Evolutionary conservation across 2,888 invertebrate species (phyloP), one percentile per base, ranked within the genome.

Genomic region (Drosophila dives): DNA sequence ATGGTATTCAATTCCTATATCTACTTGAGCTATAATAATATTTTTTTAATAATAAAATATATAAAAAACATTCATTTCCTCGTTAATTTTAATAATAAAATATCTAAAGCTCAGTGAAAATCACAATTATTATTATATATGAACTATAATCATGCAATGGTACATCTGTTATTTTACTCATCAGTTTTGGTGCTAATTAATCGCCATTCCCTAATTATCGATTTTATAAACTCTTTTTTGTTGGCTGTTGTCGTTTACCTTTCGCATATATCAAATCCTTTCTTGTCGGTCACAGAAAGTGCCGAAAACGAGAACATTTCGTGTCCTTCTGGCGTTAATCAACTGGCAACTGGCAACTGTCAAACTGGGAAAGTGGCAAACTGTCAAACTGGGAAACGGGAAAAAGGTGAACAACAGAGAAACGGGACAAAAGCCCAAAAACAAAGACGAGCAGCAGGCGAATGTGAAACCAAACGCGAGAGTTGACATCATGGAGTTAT

Each of bases 401-500:
- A 1, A 59, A 65, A 74, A 76, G 66, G 73, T 61, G 66, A 71
- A 38, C 64, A 71, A 65, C 45, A 29, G 36, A 29, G 36, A 38
- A 62, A 45, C 34, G 54, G 51, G 32, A 48, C 73, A 72, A 26
- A 65, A 67, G 64, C 55, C 49, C 68, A n/a, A 72, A 72, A 73
- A 61, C 70, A 70, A 51, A 64, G 45, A 56, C 63, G 42, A 69
- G 53, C 42, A 64, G 51, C 65, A 64, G 53, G 68, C 55, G 68
- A 88, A 85, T 88, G 80, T 61, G 81, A 89, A 78, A 80, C 77
- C 81, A 81, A 84, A 81, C 77, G 82, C 83, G 74, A 84, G 82
- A 87, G 90, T 90, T 91, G 91, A 91, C 91, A 90, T 90, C 86
- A 86, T 70, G 74, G 62, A 84, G 71, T 84, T 78, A 83, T 86